phyloP scores from a whole-genome alignment of 2,113 vertebrate species.

The Gracilinanus agilis region DNA sequence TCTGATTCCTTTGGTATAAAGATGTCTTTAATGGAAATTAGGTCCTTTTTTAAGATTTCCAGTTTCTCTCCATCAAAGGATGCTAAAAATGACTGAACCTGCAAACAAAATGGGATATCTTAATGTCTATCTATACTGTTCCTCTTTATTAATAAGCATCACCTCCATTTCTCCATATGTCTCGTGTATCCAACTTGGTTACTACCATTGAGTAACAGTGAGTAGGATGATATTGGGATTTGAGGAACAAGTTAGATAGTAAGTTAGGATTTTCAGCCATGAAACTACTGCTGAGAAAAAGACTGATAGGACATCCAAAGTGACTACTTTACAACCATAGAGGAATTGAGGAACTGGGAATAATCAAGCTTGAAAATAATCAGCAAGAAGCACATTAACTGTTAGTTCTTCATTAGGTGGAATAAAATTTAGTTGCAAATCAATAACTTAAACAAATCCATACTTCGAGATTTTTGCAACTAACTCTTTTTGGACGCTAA shows the following conservation, averaged over 20 bases:
- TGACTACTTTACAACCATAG: neutral
- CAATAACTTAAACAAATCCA: neutral
- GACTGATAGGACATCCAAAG: neutral
- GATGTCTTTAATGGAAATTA: constrained; percentile 95
- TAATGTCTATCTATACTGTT: constrained; percentile 13
- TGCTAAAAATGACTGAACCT: constrained; percentile 94
- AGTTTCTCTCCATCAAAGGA: constrained; percentile 88
- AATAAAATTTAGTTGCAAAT: neutral
- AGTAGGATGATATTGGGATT: neutral
- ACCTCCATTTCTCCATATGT: neutral
- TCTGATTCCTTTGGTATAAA: constrained; percentile 90
- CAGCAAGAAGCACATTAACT: neutral
- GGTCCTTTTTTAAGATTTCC: constrained; percentile 91
- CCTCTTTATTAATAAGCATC: constrained; percentile 12
- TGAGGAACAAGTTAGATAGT: neutral
- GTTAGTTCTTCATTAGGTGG: neutral
- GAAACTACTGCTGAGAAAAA: neutral
- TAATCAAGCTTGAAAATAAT: neutral
- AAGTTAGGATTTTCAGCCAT: neutral
- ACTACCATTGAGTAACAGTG: neutral
- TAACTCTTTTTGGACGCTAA: neutral
- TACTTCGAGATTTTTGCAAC: accelerated
- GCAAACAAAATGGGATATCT: constrained; percentile 69
- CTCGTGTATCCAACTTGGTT: neutral
- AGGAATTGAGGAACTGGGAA: neutral